phyloP scores from a whole-genome alignment of 2,113 vertebrate species.

The Aspidoscelis tigris region DNA sequence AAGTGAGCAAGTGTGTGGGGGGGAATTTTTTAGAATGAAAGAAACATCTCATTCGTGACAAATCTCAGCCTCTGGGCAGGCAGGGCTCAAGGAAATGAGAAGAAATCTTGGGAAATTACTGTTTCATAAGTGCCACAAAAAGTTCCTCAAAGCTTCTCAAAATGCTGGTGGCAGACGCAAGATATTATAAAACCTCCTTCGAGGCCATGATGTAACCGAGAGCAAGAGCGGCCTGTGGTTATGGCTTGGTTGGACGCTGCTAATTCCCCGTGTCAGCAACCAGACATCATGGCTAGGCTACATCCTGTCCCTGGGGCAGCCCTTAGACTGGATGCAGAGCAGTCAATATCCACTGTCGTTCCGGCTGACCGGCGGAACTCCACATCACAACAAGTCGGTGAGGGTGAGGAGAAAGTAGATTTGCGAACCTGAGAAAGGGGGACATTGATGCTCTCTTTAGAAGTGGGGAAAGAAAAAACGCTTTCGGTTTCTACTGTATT shows the following conservation, averaged over 20 bases:
- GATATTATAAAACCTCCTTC: conserved; percentile 7
- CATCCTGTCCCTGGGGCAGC: conserved; percentile 5
- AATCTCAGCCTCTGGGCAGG: neutral
- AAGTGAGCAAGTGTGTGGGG: too few relatives aligned
- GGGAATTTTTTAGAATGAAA: neutral
- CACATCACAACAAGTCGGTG: neutral
- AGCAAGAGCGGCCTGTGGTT: neutral
- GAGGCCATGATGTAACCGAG: conserved; percentile 25
- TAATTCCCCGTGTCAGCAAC: neutral
- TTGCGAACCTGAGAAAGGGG: neutral
- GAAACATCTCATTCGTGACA: neutral
- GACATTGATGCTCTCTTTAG: too few relatives aligned
- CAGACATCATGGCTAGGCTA: neutral
- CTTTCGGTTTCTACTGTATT: neutral
- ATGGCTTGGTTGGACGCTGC: neutral
- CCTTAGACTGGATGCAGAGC: neutral
- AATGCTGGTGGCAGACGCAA: neutral
- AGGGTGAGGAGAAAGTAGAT: neutral
- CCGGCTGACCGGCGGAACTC: conserved; percentile 2
- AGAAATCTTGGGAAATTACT: neutral
- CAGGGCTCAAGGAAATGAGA: neutral
- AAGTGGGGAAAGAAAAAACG: neutral
- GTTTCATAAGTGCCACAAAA: neutral
- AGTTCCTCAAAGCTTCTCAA: neutral
- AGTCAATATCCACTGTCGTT: neutral